Evolutionary conservation across 2,888 invertebrate genomes (phyloP), one percentile per base, ranked within the genome.

Genomic region (Brenthis ino): DNA sequence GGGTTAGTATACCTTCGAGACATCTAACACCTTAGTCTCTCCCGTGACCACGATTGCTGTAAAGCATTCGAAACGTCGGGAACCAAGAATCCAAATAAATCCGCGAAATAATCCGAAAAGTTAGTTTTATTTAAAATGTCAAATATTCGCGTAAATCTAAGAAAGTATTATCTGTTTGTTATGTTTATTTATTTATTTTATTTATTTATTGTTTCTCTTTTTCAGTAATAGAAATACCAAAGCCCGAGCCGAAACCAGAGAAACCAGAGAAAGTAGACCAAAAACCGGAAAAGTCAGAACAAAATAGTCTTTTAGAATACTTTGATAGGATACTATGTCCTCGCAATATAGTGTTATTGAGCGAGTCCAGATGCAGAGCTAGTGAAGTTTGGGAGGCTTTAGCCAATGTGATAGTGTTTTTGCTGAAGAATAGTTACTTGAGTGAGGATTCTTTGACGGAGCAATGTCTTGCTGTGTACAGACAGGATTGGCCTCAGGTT

Each of bases 381-480:
- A 72, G 76, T 3, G 84, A 81, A 0, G 86, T 86, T 12, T 94
- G 93, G 88, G 84, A 84, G 1, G 80, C 89, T 0, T 77, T 94
- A 74, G 87, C 91, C 0, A 78, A 82, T 0, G 79, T 94, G 3
- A 73, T 95, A 2, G 82, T 91, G 66, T 86, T 85, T 69, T 72
- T 96, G 79, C 80, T 96, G 63, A 87, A 90, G 8, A 86, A 93
- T 57, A 83, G 94, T 28, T 89, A 96, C 63, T 78, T 96, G 70
- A 93, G 87, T 4, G 90, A 95, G 16, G 94, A 95, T 57, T 88
- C 93, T 1, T 82, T 96, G 12, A 95, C 95, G 74, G 93, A 94
- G 61, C 95, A 96, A 76, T 95, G 95, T 76, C 85, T 96, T 51
- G 94, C 95, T 1, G 93, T 96, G 14, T 95, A 96, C 69, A 93